Percentiles rank a stretch among this genome's conserved stretches.
Evolutionary conservation across 2,113 vertebrate species (phyloP).

Genomic region (Pituophis catenifer): DNA sequence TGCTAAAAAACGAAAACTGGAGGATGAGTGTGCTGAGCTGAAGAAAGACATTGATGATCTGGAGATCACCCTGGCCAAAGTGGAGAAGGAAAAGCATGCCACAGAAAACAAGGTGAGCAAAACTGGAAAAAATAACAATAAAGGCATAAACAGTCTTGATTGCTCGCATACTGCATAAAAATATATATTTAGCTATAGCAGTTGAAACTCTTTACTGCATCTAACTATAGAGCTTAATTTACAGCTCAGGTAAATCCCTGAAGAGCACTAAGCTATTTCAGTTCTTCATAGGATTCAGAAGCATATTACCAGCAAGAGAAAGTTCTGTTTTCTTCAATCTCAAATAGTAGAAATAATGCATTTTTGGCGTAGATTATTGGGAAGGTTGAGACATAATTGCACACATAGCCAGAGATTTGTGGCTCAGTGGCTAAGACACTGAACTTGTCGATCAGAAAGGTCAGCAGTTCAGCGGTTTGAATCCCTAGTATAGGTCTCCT

Average conservation of each 20-base stretch:
- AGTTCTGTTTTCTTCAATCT: neutral
- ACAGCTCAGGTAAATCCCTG: neutral
- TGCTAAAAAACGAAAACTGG: slow-evolving; percentile 85
- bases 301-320: neutral
- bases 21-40: slow-evolving; percentile 88
- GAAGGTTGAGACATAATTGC: too few species aligned
- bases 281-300: neutral
- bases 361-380: neutral
- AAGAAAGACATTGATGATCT: slow-evolving; percentile 95
- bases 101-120: slow-evolving; percentile 87
- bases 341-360: neutral
- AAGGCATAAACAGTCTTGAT: neutral
- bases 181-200: neutral
- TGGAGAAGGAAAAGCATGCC: slow-evolving; percentile 95
- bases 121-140: neutral
- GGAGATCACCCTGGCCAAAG: slow-evolving; percentile 89
- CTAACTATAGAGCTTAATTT: neutral
- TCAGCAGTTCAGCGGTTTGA: too few species aligned
- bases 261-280: neutral
- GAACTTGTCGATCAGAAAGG: too few species aligned
- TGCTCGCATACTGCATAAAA: neutral
- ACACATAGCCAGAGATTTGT: too few species aligned
- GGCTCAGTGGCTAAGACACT: too few species aligned
- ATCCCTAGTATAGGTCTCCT: too few species aligned
- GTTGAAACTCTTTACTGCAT: neutral